A percentile compares a stretch with the other conserved stretches of the same genome.
Evolutionary conservation across 2,888 invertebrate species (phyloP).

Genomic region (Liodrosophila aerea): DNA sequence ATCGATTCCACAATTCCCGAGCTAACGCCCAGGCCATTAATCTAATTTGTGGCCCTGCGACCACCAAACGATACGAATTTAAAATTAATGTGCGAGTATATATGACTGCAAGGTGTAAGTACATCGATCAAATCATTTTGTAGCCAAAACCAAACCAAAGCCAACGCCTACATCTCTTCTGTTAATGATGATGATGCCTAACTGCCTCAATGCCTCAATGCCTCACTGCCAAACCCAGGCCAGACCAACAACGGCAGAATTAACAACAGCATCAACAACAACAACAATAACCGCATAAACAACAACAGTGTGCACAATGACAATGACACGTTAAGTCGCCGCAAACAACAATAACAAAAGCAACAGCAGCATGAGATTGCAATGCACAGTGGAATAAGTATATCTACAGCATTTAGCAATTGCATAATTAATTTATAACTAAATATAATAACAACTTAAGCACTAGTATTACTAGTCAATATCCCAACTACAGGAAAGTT

Average conservation of each 20-base stretch:
- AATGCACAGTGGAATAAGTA: constrained; percentile 12
- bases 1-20: constrained; percentile 4
- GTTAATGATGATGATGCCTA: constrained; percentile 72
- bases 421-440: too few relatives aligned
- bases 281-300: background rate
- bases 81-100: constrained; percentile 52
- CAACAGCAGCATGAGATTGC: constrained; percentile 50
- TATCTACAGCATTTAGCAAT: too few relatives aligned
- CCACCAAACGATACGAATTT: constrained; percentile 40
- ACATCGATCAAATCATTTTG: constrained; percentile 65
- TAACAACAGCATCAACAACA: constrained; percentile 27
- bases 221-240: constrained; percentile 14
- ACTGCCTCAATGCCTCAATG: constrained; percentile 22
- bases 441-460: too few relatives aligned
- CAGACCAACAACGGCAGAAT: constrained; percentile 16
- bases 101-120: constrained; percentile 55
- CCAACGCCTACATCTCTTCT: constrained; percentile 6
- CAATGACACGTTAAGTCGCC: constrained; percentile 68
- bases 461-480: too few relatives aligned
- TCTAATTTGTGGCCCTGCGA: constrained; percentile 59
- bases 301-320: constrained; percentile 39
- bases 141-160: constrained; percentile 2
- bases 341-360: constrained; percentile 12
- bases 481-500: too few relatives aligned
- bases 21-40: constrained; percentile 59